These are phyloP conservation scores for Malacosoma neustria DNA, from an alignment of 2,888 invertebrate genomes.

Conservation along the genomic window DNA sequence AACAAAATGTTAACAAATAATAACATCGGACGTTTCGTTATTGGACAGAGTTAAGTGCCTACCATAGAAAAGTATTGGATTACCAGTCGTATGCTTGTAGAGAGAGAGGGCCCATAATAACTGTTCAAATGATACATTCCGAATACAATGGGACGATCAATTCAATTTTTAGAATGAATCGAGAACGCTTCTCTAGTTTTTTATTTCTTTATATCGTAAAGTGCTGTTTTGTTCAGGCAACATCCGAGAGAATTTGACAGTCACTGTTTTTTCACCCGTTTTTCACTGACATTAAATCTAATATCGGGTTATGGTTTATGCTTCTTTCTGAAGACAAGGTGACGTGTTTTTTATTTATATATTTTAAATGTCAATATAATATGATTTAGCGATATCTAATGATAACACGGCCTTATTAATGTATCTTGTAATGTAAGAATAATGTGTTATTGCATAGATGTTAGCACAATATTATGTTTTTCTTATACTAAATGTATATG, in stretches of 20 bases:
- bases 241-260: conserved; percentile 70
- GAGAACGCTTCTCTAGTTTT: conserved; percentile 71
- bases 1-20: conserved; percentile 41
- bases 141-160: conserved; percentile 75
- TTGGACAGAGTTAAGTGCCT: conserved; percentile 64
- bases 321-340: conserved; percentile 7
- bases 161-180: conserved; percentile 69
- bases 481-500: too few species aligned
- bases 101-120: conserved; percentile 70
- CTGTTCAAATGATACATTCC: conserved; percentile 75
- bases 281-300: conserved; percentile 51
- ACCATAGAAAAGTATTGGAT: conserved; percentile 74
- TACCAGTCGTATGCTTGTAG: conserved; percentile 65
- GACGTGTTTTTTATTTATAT: neutral
- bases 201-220: conserved; percentile 53
- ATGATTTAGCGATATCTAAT: too few species aligned
- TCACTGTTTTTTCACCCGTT: conserved; percentile 68
- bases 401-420: too few species aligned
- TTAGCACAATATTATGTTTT: too few species aligned
- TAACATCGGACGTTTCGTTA: conserved; percentile 48
- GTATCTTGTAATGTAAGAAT: too few species aligned
- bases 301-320: conserved; percentile 43
- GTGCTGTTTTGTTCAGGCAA: conserved; percentile 74
- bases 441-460: too few species aligned
- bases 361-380: too few species aligned